A percentile compares a stretch with the other conserved stretches of the same genome.
phyloP scores from a whole-genome alignment of 2,888 invertebrate genomes.

The Ochlodes sylvanus region DNA sequence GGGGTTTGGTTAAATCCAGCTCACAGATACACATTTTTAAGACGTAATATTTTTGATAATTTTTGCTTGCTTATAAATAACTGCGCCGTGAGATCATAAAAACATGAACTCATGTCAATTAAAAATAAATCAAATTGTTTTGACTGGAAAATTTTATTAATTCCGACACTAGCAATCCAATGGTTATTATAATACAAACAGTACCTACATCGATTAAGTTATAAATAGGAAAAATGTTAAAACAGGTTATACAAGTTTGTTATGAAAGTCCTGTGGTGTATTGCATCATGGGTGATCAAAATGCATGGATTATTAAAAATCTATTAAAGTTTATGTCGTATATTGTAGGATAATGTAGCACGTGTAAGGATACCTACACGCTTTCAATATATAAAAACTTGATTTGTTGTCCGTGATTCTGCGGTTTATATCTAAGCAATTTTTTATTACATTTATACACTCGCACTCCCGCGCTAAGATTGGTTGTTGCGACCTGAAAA shows the following conservation, averaged over 20 bases:
- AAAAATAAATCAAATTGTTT: conserved; percentile 8
- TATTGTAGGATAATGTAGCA: neutral
- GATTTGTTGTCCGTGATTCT: neutral
- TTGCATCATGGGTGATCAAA: conserved; percentile 33
- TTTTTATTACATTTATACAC: no score
- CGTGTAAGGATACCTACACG: conserved; percentile 4
- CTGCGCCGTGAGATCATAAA: neutral
- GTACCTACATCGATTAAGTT: neutral
- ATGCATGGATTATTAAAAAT: conserved; percentile 14
- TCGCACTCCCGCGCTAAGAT: no score
- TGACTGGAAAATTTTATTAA: neutral
- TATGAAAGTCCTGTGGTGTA: conserved; percentile 18
- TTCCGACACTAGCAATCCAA: neutral
- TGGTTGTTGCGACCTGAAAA: no score
- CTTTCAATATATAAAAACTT: neutral
- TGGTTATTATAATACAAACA: neutral
- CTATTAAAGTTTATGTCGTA: neutral
- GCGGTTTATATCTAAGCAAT: no score
- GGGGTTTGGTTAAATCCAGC: no score
- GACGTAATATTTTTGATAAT: no score
- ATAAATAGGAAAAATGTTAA: conserved; percentile 7
- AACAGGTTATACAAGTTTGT: conserved; percentile 14
- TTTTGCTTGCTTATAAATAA: neutral
- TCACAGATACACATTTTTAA: no score
- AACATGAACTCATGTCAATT: neutral